Conservation (phyloP, 2,113 vertebrate species). For the Camelus dromedarius region DNA sequence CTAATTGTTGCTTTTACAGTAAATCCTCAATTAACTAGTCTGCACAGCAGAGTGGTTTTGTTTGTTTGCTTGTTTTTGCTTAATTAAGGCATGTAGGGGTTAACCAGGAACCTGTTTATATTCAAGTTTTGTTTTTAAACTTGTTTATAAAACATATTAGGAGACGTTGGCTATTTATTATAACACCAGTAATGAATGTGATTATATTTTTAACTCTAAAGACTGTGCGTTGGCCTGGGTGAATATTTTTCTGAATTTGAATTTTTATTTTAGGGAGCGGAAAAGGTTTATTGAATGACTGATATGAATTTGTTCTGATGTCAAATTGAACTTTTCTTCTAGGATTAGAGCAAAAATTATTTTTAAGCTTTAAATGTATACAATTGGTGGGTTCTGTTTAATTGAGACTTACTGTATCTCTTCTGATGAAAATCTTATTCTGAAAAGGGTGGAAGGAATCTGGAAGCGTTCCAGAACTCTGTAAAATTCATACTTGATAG, state of each 20-base stretch:
- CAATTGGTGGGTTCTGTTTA: constrained; percentile 32
- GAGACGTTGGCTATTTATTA: not conserved
- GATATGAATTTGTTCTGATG: not conserved
- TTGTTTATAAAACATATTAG: not conserved
- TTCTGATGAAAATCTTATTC: constrained; percentile 48
- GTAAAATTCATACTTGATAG: constrained; percentile 70
- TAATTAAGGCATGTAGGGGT: not conserved
- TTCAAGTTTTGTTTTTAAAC: constrained; percentile 26
- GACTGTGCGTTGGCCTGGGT: not conserved
- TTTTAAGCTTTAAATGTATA: not conserved
- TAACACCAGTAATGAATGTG: not conserved
- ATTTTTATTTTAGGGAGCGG: constrained; percentile 18
- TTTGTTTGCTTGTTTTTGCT: not conserved
- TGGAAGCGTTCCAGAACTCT: constrained; percentile 58
- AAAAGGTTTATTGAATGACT: not conserved
- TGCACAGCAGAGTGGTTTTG: not conserved
- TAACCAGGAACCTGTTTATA: not conserved
- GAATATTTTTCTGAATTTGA: constrained; percentile 41
- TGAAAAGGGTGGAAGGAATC: constrained; percentile 57
- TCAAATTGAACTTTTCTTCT: not conserved
- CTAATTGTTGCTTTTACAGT: not conserved
- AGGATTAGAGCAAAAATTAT: not conserved
- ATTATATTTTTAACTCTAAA: constrained; percentile 41
- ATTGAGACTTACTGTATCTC: constrained; percentile 21
- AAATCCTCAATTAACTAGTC: not conserved